Base-by-base conservation (phyloP, 2,888 invertebrate genomes). In the Tachina fera region DNA sequence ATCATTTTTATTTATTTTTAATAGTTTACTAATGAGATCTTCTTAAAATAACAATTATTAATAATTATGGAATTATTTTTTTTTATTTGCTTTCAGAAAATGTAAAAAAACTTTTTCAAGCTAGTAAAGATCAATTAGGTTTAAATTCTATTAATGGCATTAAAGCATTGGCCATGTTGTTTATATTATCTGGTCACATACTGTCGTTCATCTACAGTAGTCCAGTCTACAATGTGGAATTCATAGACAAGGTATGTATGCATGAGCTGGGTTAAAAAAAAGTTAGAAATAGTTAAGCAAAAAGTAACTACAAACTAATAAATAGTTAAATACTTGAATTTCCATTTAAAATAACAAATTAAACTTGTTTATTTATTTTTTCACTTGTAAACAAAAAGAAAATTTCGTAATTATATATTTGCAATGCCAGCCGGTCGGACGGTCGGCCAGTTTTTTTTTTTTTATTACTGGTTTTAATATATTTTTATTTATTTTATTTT, bases 151-250 rank as follows among this genome's bases (percentile, higher is more conserved):
- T 95, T 68, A 94, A 94, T 65, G 95, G 95, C 0, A 95, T 96
- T 53, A 96, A 95, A 89, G 94, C 95, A 14, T 89, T 96, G 67
- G 94, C 95, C 0, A 96, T 96, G 96, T 87, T 94, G 0, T 93
- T 96, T 67, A 96, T 96, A 67, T 92, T 96, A 9, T 93, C 93
- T 49, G 96, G 96, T 0, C 96, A 96, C 90, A 94, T 95, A 0
- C 92, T 96, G 49, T 92, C 95, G 63, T 96, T 96, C 89, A 94
- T 95, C 61, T 94, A 95, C 22, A 94, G 95, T 89, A 96, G 96
- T 71, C 96, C 96, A 0, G 94, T 95, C 0, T 93, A 95, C 91
- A 96, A 96, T 90, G 93, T 94, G 14, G 93, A 94, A 84, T 96
- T 95, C 89, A 94, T 89, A 67, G 88, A 88, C 47, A 87, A 90